phyloP scores from a whole-genome alignment of 1,140 invertebrate genomes.

The Temnothorax longispinosus region DNA sequence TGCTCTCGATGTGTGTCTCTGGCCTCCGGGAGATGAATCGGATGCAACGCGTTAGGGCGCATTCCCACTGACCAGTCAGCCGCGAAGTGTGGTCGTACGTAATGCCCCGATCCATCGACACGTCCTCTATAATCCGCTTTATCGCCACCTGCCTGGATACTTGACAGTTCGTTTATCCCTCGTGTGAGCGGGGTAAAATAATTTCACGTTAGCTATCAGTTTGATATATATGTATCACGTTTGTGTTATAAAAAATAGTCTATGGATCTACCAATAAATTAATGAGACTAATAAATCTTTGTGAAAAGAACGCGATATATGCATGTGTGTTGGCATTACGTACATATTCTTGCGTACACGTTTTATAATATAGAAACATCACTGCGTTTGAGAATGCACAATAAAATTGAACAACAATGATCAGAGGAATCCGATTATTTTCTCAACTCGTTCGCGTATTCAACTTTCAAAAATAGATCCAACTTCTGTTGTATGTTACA shows the following conservation, averaged over 20 bases:
- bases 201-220: not conserved
- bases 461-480: not conserved
- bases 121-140: conserved; percentile 78
- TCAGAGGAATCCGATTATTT: not conserved
- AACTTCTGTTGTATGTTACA: not conserved
- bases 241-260: not conserved
- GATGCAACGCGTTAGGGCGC: conserved; percentile 79
- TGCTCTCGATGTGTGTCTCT: conserved; percentile 73
- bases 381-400: not conserved
- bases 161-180: conserved; percentile 47
- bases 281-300: not conserved
- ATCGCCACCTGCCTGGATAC: conserved; percentile 67
- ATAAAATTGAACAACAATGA: not conserved
- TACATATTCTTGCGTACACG: not conserved
- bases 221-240: not conserved
- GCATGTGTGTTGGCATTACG: not conserved
- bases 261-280: not conserved
- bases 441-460: not conserved
- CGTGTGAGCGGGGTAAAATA: conserved; percentile 9
- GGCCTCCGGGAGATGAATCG: conserved; percentile 73
- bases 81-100: conserved; percentile 77
- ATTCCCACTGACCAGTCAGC: conserved; percentile 79
- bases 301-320: not conserved
- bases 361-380: not conserved
- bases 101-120: conserved; percentile 79